These are phyloP conservation scores for Temnothorax nylanderi DNA, from an alignment of 1,140 invertebrate genomes.

Conservation along the genomic window DNA sequence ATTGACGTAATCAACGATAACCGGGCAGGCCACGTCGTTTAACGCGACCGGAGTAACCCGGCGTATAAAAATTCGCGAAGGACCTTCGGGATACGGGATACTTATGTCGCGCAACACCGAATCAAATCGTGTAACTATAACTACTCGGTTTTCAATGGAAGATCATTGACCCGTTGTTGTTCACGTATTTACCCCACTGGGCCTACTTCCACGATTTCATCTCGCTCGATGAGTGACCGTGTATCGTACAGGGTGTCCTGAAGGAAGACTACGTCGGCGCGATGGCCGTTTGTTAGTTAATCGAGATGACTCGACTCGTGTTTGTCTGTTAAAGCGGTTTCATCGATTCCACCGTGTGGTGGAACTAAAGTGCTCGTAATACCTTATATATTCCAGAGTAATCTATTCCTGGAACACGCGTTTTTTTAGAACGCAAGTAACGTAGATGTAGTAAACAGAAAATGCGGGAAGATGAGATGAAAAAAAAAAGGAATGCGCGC, in stretches of 20 bases:
- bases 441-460: neutral
- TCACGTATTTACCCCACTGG: neutral
- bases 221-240: slow-evolving; percentile 10
- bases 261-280: neutral
- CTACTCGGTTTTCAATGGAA: slow-evolving; percentile 31
- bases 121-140: neutral
- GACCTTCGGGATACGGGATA: neutral
- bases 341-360: no score
- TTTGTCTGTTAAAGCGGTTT: neutral
- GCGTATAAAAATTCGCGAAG: neutral
- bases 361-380: no score
- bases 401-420: neutral
- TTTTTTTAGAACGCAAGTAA: neutral
- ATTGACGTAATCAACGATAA: neutral
- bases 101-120: neutral
- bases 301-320: neutral
- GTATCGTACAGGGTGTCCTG: neutral
- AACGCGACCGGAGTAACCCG: neutral
- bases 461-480: neutral
- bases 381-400: no score
- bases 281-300: neutral
- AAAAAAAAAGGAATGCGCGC: neutral
- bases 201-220: slow-evolving; percentile 15
- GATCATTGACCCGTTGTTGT: slow-evolving; percentile 49
- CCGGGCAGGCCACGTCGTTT: neutral